A percentile compares a stretch with the other conserved stretches of the same genome.
Conservation (phyloP, 1,140 invertebrate species). For the Euschistus heros region DNA sequence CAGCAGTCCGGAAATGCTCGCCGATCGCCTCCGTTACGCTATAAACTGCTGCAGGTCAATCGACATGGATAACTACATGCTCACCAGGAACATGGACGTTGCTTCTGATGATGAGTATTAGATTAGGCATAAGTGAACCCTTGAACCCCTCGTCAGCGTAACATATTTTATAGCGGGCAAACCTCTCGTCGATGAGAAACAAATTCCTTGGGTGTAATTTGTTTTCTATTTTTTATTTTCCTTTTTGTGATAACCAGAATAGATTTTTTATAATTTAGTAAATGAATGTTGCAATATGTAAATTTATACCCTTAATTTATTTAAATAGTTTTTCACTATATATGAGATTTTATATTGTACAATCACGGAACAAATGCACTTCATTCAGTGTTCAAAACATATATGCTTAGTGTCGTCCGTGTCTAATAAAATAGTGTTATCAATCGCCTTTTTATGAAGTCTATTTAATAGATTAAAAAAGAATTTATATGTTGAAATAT, state of each 20-base stretch:
- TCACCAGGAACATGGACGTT: conserved; percentile 48
- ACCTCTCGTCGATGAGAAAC: too few relatives aligned
- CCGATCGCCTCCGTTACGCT: conserved; percentile 51
- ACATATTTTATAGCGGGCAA: too few relatives aligned
- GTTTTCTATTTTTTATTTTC: neutral
- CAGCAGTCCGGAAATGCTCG: conserved; percentile 46
- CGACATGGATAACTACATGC: conserved; percentile 64
- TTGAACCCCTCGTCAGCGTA: too few relatives aligned
- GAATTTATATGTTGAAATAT: neutral
- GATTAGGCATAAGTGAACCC: neutral
- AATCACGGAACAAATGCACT: neutral
- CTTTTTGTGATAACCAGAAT: neutral
- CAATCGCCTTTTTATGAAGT: neutral
- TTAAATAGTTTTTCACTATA: too few relatives aligned
- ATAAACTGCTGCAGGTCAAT: conserved; percentile 60
- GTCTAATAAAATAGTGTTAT: neutral
- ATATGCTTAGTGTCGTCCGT: conserved; percentile 1
- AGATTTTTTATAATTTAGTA: too few relatives aligned
- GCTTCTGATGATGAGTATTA: conserved; percentile 42
- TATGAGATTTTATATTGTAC: too few relatives aligned
- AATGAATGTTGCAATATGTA: too few relatives aligned
- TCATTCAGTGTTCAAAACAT: neutral
- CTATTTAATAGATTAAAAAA: neutral
- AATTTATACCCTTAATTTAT: too few relatives aligned
- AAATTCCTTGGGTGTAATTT: conserved; percentile 1